Conservation (phyloP, 2,888 invertebrate species). For the Odontocolon sp. region DNA sequence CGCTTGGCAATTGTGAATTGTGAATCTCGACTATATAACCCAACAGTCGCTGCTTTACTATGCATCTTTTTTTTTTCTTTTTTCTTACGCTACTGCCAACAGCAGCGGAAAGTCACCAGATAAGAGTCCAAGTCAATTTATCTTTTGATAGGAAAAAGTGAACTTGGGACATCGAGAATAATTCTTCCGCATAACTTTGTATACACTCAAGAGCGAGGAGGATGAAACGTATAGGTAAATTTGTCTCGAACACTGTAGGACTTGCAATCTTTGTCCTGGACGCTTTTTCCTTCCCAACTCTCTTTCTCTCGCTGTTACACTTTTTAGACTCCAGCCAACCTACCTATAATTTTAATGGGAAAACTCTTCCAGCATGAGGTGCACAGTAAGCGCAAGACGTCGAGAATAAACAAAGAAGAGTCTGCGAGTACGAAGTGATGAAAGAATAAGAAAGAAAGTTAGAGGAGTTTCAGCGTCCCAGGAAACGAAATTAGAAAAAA, state of each 20-base stretch:
- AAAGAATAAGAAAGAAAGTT: no score
- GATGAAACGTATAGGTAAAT: background rate
- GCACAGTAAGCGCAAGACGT: background rate
- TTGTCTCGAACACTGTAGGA: background rate
- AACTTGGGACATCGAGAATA: background rate
- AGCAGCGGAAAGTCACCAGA: no score
- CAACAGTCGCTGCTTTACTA: background rate
- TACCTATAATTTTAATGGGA: constrained; percentile 51
- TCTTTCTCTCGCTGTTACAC: background rate
- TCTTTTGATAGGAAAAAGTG: background rate
- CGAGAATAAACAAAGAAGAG: no score
- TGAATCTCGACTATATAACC: background rate
- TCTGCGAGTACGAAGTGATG: no score
- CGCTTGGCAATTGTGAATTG: constrained; percentile 13
- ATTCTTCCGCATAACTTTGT: no score
- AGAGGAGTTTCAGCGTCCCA: no score
- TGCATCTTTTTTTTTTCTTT: constrained; percentile 7
- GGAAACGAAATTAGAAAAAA: no score
- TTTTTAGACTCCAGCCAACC: background rate
- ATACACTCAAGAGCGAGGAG: background rate
- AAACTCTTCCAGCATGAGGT: constrained; percentile 22
- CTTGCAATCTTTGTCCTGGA: background rate
- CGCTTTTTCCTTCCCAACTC: background rate
- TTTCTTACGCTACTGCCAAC: background rate
- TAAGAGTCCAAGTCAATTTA: background rate